Evolutionary conservation across 2,888 invertebrate genomes (phyloP).

Genomic region (Amblyjoppa fuscipennis): DNA sequence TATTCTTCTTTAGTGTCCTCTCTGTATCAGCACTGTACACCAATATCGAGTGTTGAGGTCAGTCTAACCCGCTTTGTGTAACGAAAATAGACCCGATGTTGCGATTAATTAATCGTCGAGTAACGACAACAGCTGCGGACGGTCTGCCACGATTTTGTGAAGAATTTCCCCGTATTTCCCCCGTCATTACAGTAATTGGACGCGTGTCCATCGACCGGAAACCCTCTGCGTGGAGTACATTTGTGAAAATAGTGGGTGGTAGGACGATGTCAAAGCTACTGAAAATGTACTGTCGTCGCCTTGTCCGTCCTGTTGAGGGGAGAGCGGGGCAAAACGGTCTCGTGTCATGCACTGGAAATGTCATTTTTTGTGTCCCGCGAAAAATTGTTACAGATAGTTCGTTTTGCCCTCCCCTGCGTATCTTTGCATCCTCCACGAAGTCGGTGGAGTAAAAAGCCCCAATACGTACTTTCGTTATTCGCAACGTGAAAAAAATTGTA

Average conservation of each 20-base stretch:
- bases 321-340: no score
- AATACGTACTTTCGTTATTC: not conserved
- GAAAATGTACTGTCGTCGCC: not conserved
- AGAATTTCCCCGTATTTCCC: slow-evolving; percentile 26
- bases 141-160: not conserved
- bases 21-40: not conserved
- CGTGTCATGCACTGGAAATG: not conserved
- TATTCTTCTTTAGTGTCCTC: no score
- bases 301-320: not conserved
- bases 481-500: not conserved
- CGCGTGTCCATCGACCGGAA: not conserved
- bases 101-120: slow-evolving; percentile 31
- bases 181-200: slow-evolving; percentile 55
- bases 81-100: slow-evolving; percentile 14
- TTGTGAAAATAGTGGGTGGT: not conserved
- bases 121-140: slow-evolving; percentile 17
- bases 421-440: not conserved
- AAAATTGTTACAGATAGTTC: not conserved
- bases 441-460: not conserved
- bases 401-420: no score
- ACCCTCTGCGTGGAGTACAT: not conserved
- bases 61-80: not conserved
- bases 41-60: slow-evolving; percentile 5
- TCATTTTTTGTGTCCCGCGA: not conserved
- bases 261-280: not conserved